Evolutionary conservation across 2,888 invertebrate species (phyloP).

Genomic region (Drosophila mimica): DNA sequence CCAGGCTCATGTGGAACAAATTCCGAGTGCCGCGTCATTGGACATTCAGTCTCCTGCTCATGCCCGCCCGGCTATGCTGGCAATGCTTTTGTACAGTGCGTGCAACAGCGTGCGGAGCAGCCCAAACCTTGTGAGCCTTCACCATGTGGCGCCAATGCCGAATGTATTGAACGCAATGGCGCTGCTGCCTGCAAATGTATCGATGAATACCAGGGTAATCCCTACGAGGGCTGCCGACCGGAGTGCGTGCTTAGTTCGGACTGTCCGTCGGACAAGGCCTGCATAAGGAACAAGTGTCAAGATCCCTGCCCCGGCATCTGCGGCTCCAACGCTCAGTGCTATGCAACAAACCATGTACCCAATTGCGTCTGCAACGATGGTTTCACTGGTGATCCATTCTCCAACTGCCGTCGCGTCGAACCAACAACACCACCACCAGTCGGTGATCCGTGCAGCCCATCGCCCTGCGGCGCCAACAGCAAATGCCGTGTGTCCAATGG

Average conservation of each 20-base stretch:
- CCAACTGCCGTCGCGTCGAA: constrained; percentile 85
- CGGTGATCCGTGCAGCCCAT: constrained; percentile 89
- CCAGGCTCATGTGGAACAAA: constrained; percentile 92
- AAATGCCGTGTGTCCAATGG: constrained; percentile 90
- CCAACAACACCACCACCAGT: constrained; percentile 70
- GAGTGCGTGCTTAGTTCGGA: constrained; percentile 95
- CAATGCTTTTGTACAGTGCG: constrained; percentile 93
- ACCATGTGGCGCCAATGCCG: constrained; percentile 94
- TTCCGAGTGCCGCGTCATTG: constrained; percentile 92
- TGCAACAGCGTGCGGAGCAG: constrained; percentile 86
- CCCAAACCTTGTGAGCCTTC: constrained; percentile 93
- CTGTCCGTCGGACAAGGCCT: constrained; percentile 93
- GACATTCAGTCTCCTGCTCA: constrained; percentile 92
- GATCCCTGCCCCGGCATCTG: constrained; percentile 95
- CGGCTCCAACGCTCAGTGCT: constrained; percentile 92
- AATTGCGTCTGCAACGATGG: constrained; percentile 91
- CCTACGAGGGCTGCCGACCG: constrained; percentile 93
- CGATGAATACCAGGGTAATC: constrained; percentile 93
- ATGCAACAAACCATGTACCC: constrained; percentile 94
- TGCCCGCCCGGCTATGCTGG: constrained; percentile 92
- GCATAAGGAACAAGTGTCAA: constrained; percentile 92
- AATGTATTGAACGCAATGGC: constrained; percentile 90
- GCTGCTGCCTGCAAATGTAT: constrained; percentile 93
- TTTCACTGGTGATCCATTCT: constrained; percentile 91
- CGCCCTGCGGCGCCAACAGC: constrained; percentile 93